Percentiles rank a stretch among this genome's conserved stretches.
phyloP scores from a whole-genome alignment of 2,113 vertebrate species.

The Stomatorhinus ivindoensis region DNA sequence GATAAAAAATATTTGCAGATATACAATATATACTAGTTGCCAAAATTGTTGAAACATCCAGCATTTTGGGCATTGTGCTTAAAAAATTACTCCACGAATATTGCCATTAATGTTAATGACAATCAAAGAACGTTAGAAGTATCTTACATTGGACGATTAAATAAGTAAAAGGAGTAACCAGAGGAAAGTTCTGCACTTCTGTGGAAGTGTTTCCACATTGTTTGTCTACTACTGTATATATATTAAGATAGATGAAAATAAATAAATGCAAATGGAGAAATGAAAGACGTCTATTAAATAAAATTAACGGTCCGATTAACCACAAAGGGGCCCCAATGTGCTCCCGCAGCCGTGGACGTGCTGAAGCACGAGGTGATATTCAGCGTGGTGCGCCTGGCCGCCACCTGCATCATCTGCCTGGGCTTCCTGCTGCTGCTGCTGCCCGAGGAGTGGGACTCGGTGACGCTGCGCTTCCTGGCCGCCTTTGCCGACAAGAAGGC shows the following conservation, averaged over 20 bases:
- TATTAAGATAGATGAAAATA: background rate
- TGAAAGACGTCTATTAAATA: background rate
- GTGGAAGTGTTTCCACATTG: background rate
- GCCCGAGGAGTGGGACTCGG: slow-evolving; percentile 94
- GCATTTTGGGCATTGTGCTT: background rate
- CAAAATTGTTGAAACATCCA: background rate
- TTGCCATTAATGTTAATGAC: background rate
- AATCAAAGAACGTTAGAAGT: background rate
- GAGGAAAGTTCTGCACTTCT: background rate
- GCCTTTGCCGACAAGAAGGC: slow-evolving; percentile 87
- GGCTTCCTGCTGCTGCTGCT: slow-evolving; percentile 91
- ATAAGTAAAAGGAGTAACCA: background rate
- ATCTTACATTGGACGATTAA: background rate
- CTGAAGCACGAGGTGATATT: slow-evolving; percentile 96
- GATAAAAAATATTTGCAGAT: background rate
- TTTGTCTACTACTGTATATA: background rate
- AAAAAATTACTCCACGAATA: background rate
- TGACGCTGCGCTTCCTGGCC: slow-evolving; percentile 86
- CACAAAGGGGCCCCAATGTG: background rate
- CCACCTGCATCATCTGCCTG: slow-evolving; percentile 89
- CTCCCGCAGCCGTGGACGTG: slow-evolving; percentile 76
- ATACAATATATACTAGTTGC: background rate
- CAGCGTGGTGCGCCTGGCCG: slow-evolving; percentile 85
- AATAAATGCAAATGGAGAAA: background rate
- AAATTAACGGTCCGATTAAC: background rate